A percentile compares a stretch with the other conserved stretches of the same genome.
phyloP scores from a whole-genome alignment of 37 sponge, comb jelly and placozoan genomes.

The Spongilla lacustris region DNA sequence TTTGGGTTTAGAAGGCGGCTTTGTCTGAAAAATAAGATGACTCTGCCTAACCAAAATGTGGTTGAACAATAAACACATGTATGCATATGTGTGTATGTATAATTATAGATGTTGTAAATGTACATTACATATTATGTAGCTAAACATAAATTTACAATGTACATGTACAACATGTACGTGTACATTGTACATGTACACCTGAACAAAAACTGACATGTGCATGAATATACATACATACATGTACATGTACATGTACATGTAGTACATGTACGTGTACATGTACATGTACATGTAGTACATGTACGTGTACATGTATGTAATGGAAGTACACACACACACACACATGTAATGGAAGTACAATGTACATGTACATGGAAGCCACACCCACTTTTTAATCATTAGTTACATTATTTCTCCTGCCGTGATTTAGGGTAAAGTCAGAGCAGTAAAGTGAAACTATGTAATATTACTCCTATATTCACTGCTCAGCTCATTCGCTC shows the following conservation, averaged over 20 bases:
- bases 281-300: neutral
- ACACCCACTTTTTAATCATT: no score
- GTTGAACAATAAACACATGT: neutral
- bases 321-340: no score
- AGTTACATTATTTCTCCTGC: no score
- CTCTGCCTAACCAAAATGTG: neutral
- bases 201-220: no score
- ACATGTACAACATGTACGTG: no score
- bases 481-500: no score
- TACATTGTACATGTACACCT: neutral
- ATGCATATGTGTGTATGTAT: neutral
- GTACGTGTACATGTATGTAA: neutral
- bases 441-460: no score
- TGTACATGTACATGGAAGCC: neutral
- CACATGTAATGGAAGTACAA: neutral
- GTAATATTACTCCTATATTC: no score
- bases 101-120: no score
- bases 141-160: no score
- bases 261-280: neutral
- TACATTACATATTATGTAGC: no score
- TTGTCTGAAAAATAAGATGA: constrained; percentile 5
- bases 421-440: no score
- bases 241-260: neutral
- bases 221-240: neutral
- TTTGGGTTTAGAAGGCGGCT: neutral